Percentiles rank a stretch among this genome's conserved stretches.
These are phyloP conservation scores for Nemapogon koenigi DNA, from an alignment of 2,888 invertebrate species.

Conservation along the genomic window DNA sequence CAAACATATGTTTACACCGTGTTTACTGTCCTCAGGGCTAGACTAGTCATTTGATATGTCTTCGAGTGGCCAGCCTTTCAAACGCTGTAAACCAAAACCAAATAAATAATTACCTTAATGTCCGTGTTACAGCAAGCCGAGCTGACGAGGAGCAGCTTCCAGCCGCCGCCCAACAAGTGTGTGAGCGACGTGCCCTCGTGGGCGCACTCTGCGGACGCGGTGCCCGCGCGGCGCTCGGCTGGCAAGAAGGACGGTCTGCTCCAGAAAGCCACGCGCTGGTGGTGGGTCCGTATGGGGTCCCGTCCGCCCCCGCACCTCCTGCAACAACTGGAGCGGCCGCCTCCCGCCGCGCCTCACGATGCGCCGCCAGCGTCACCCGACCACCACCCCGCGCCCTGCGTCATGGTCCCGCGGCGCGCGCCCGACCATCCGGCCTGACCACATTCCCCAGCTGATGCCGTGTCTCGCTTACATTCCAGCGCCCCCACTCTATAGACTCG, in stretches of 20 bases:
- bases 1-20: too few relatives aligned
- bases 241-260: conserved; percentile 53
- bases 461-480: conserved; percentile 63
- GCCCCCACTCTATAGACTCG: conserved; percentile 55
- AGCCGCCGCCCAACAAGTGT: conserved; percentile 72
- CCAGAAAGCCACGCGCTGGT: conserved; percentile 59
- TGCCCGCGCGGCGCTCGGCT: conserved; percentile 14
- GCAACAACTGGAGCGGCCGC: conserved; percentile 53
- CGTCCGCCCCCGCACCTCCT: conserved; percentile 30
- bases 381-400: conserved; percentile 17
- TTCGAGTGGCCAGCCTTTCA: too few relatives aligned
- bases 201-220: conserved; percentile 37
- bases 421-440: conserved; percentile 23
- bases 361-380: conserved; percentile 23
- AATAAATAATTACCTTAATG: too few relatives aligned
- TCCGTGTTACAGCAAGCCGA: conserved; percentile 67
- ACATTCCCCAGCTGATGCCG: conserved; percentile 20
- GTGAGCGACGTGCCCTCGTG: conserved; percentile 71
- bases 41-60: too few relatives aligned
- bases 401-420: conserved; percentile 11
- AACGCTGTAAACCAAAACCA: too few relatives aligned
- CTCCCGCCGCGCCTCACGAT: conserved; percentile 37
- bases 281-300: conserved; percentile 59
- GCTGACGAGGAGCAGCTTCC: conserved; percentile 70
- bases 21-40: too few relatives aligned